Evolutionary conservation across 2,888 invertebrate species (phyloP).

Genomic region (Leptinotarsa tumamoca): DNA sequence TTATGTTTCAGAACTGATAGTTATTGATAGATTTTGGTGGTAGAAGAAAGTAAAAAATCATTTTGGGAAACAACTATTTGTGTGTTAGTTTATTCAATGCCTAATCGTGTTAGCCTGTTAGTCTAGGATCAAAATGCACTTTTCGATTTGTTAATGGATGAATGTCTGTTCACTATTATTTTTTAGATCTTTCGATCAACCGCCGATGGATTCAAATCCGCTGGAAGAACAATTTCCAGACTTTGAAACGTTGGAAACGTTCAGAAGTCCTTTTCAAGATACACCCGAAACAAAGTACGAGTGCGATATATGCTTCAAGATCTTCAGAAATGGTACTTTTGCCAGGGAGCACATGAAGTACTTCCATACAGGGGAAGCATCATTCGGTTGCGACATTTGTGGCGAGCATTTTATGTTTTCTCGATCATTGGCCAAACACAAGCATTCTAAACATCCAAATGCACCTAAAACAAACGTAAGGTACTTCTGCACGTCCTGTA

Average conservation of each 20-base stretch:
- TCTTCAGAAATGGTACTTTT: conserved; percentile 51
- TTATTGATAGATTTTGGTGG: too few relatives aligned
- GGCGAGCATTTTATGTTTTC: conserved; percentile 25
- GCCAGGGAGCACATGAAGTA: conserved; percentile 50
- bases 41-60: too few relatives aligned
- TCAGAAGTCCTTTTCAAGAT: background rate
- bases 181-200: conserved; percentile 6
- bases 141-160: background rate
- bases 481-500: conserved; percentile 61
- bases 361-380: conserved; percentile 58
- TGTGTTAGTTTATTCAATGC: too few relatives aligned
- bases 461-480: conserved; percentile 58
- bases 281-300: conserved; percentile 54
- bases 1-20: too few relatives aligned
- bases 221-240: background rate
- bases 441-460: conserved; percentile 61
- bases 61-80: too few relatives aligned
- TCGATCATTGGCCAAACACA: conserved; percentile 17
- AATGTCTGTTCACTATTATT: background rate
- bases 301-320: conserved; percentile 54
- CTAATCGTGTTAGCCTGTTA: too few relatives aligned
- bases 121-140: too few relatives aligned
- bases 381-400: conserved; percentile 41
- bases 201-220: background rate
- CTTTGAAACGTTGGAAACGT: background rate